These are phyloP conservation scores for Salminus brasiliensis DNA, from an alignment of 2,113 vertebrate genomes.

Conservation along the genomic window DNA sequence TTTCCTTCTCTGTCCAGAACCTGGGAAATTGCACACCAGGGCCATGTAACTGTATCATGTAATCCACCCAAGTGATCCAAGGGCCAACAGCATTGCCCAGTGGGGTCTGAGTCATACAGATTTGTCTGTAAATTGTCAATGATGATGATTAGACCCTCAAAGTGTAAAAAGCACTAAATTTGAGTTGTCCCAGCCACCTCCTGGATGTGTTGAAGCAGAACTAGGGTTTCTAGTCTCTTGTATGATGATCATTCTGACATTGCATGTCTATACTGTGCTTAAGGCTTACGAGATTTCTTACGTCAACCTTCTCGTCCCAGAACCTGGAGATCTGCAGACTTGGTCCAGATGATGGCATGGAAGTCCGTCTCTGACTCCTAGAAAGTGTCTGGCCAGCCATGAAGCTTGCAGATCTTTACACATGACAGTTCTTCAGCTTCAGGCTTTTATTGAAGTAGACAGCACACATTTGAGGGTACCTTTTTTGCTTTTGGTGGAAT, in stretches of 20 bases:
- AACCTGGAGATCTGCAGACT: too few species aligned
- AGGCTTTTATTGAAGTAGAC: neutral
- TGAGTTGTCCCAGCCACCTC: too few species aligned
- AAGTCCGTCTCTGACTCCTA: neutral
- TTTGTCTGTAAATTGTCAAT: neutral
- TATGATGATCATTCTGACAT: too few species aligned
- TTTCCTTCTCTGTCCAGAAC: neutral
- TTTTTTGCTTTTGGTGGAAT: neutral
- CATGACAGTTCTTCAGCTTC: neutral
- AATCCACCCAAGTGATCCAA: neutral
- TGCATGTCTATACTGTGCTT: too few species aligned
- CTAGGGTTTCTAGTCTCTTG: too few species aligned
- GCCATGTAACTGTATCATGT: slow-evolving; percentile 4
- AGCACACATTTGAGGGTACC: neutral
- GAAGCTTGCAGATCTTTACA: neutral
- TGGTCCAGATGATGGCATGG: neutral
- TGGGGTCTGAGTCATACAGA: neutral
- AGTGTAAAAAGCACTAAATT: too few species aligned
- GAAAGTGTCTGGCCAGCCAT: neutral
- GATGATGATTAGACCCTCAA: neutral
- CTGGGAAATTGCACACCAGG: slow-evolving; percentile 17
- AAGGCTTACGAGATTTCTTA: too few species aligned
- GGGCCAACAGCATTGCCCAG: neutral
- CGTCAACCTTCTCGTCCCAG: too few species aligned
- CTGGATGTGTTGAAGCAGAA: too few species aligned